Conservation (phyloP, 1,140 invertebrate genomes). For the Armadillidium nasatum region DNA sequence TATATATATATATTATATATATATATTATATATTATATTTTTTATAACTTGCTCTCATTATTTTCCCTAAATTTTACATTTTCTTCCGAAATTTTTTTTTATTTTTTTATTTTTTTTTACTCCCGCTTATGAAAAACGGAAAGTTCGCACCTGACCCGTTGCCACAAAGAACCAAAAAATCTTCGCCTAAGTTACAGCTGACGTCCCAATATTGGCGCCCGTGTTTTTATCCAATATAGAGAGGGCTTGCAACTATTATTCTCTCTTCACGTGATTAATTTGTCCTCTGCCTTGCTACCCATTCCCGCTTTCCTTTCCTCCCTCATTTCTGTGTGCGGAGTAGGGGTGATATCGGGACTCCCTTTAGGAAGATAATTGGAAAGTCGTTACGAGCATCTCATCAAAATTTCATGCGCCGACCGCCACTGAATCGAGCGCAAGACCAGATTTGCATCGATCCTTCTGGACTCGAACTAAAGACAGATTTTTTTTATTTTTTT, state of each 20-base stretch:
- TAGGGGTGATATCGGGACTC: neutral
- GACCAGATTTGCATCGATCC: neutral
- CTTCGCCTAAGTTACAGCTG: neutral
- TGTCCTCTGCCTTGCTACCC: neutral
- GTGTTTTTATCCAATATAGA: conserved; percentile 2
- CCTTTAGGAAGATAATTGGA: neutral
- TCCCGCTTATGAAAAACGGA: neutral
- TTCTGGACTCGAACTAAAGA: neutral
- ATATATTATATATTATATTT: too few species aligned
- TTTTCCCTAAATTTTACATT: too few species aligned
- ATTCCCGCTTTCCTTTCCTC: neutral
- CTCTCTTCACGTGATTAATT: conserved; percentile 9
- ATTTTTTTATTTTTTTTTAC: too few species aligned
- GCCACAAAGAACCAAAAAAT: conserved; percentile 8
- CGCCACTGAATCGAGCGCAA: neutral
- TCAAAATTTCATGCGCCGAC: neutral
- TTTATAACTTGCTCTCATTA: too few species aligned
- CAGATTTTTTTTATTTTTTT: neutral
- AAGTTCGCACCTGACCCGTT: neutral
- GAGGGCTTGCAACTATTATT: neutral
- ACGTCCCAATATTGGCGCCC: neutral
- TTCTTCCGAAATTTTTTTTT: too few species aligned
- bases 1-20: too few species aligned
- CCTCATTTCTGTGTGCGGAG: neutral
- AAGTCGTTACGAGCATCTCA: conserved; percentile 1